Conservation (phyloP, 2,113 vertebrate genomes). For the Clarias batrachus region DNA sequence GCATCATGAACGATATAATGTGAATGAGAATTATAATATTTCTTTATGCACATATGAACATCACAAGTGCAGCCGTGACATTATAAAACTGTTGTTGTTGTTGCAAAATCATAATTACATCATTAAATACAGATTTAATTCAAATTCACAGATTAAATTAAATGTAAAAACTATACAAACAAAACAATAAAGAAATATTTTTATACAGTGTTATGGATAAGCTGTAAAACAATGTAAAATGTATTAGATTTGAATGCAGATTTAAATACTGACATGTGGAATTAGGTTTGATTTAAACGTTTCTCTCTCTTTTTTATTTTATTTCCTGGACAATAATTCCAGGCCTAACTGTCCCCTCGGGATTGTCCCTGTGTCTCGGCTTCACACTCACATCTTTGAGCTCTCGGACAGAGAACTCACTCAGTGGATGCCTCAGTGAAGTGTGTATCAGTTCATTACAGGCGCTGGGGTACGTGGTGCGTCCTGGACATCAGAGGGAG, state of each 20-base stretch:
- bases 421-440: background rate
- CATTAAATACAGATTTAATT: background rate
- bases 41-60: background rate
- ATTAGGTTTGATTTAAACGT: background rate
- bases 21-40: background rate
- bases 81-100: background rate
- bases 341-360: background rate
- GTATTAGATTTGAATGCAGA: background rate
- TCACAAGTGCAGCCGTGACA: background rate
- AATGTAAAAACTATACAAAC: background rate
- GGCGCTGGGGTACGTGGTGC: background rate
- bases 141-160: background rate
- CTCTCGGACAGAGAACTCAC: background rate
- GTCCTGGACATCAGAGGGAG: background rate
- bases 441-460: background rate
- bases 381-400: background rate
- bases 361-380: background rate
- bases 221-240: background rate
- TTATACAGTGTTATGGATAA: background rate
- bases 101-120: background rate
- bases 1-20: background rate
- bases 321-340: background rate
- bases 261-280: background rate
- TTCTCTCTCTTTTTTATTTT: background rate
- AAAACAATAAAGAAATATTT: background rate